Percentiles rank a stretch among this genome's conserved stretches.
phyloP scores from a whole-genome alignment of 2,888 invertebrate genomes.

The Troilus luridus region DNA sequence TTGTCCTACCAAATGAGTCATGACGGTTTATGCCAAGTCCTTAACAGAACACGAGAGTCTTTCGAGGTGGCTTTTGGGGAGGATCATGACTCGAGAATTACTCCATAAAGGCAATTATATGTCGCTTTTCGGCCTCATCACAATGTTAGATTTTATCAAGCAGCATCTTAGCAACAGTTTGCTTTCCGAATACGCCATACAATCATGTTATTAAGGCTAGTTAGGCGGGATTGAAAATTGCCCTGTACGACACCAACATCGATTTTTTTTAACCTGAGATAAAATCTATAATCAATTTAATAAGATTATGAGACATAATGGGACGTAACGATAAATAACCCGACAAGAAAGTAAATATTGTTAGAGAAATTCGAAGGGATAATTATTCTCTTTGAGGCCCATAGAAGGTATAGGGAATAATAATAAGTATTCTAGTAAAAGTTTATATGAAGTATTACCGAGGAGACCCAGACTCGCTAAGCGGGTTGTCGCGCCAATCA shows the following conservation, averaged over 20 bases:
- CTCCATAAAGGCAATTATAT: neutral
- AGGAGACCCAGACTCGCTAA: too few species aligned
- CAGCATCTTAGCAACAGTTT: neutral
- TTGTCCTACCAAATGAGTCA: neutral
- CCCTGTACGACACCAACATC: neutral
- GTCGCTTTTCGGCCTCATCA: conserved; percentile 14
- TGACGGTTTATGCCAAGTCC: neutral
- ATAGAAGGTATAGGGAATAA: neutral
- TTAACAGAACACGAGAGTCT: neutral
- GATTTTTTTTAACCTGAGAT: neutral
- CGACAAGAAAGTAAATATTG: conserved; percentile 2
- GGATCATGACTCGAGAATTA: neutral
- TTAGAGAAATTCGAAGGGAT: neutral
- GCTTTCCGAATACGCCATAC: neutral
- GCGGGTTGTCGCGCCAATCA: too few species aligned
- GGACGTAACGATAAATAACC: neutral
- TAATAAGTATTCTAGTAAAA: neutral
- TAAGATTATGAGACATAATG: neutral
- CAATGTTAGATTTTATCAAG: conserved; percentile 11
- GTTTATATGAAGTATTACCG: neutral
- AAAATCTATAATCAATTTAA: conserved; percentile 34
- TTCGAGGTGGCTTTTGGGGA: neutral
- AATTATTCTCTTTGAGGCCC: neutral
- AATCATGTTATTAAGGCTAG: conserved; percentile 21
- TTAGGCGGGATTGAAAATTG: neutral